phyloP scores from a whole-genome alignment of 2,113 vertebrate species.

The Hyperoodon ampullatus region DNA sequence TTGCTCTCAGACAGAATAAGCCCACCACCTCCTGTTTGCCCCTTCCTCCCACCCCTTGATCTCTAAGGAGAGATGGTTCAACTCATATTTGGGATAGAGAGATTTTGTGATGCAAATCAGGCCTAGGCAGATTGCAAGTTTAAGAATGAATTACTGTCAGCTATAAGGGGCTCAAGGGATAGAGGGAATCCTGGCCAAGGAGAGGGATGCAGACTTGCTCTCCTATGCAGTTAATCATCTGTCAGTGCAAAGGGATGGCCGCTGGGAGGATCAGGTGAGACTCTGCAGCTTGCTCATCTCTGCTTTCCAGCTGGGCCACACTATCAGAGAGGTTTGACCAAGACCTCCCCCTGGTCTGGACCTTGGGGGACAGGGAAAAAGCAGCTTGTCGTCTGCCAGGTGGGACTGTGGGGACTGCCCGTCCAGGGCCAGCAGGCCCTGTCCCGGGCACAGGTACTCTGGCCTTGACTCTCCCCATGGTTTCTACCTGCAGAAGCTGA shows the following conservation, averaged over 20 bases:
- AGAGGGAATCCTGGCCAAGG: constrained; percentile 15
- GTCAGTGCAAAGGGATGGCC: background rate
- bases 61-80: background rate
- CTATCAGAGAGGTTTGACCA: background rate
- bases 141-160: constrained; percentile 58
- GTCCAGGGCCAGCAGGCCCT: background rate
- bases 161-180: background rate
- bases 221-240: constrained; percentile 48
- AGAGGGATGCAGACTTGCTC: background rate
- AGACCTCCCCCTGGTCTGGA: background rate
- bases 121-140: background rate
- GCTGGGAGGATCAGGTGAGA: background rate
- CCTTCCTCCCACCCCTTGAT: background rate
- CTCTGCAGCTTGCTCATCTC: background rate
- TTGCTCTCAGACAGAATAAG: background rate
- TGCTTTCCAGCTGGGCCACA: background rate
- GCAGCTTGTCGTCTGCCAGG: background rate
- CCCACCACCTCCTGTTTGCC: background rate
- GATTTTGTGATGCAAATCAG: constrained; percentile 32
- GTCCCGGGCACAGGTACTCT: background rate
- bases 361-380: background rate
- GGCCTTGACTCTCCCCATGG: background rate
- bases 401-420: background rate
- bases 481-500: background rate
- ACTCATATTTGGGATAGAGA: background rate